Evolutionary conservation across 2,113 vertebrate species (phyloP).

Genomic region (Melanotaenia duboulayi): DNA sequence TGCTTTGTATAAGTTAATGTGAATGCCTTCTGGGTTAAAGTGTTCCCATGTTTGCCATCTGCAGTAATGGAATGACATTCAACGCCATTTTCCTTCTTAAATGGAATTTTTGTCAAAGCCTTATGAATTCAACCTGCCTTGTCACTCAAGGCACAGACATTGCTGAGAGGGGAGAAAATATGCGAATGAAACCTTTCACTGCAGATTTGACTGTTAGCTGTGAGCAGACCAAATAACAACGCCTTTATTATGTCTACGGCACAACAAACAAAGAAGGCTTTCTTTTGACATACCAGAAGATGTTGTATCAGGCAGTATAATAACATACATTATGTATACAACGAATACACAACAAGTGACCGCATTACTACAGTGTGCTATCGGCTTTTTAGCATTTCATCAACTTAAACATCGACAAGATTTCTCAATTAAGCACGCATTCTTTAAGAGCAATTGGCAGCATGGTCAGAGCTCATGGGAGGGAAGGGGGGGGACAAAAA

Average conservation of each 20-base stretch:
- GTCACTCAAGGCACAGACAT: slow-evolving; percentile 71
- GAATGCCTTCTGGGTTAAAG: slow-evolving; percentile 75
- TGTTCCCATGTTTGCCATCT: slow-evolving; percentile 68
- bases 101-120: slow-evolving; percentile 76
- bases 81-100: slow-evolving; percentile 75
- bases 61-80: slow-evolving; percentile 78
- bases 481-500: not conserved
- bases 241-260: slow-evolving; percentile 65
- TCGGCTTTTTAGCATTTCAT: slow-evolving; percentile 58
- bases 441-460: slow-evolving; percentile 68
- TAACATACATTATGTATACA: slow-evolving; percentile 66
- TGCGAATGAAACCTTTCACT: slow-evolving; percentile 72
- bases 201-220: slow-evolving; percentile 69
- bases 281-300: slow-evolving; percentile 70
- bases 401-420: slow-evolving; percentile 52
- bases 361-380: slow-evolving; percentile 36
- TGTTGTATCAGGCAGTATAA: slow-evolving; percentile 64
- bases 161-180: slow-evolving; percentile 71
- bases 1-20: slow-evolving; percentile 69
- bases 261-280: slow-evolving; percentile 74
- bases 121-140: slow-evolving; percentile 78
- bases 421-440: slow-evolving; percentile 78
- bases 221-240: slow-evolving; percentile 72
- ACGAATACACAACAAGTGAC: slow-evolving; percentile 49
- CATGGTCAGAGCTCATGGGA: slow-evolving; percentile 41